Evolutionary conservation across 2,888 invertebrate species (phyloP).

Genomic region (Alloplasta piceator): DNA sequence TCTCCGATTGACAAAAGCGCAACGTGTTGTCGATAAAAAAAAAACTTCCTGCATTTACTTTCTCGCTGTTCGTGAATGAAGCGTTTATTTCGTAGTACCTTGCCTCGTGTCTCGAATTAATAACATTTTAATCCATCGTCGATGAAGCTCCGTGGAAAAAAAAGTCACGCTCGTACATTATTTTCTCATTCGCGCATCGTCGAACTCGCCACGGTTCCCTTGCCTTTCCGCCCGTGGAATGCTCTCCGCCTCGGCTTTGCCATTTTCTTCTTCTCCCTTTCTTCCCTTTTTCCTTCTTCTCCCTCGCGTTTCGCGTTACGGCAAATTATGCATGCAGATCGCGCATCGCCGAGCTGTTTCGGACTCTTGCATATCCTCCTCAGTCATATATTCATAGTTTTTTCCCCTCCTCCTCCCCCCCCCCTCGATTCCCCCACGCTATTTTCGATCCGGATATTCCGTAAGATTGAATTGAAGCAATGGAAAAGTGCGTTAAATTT

Average conservation of each 20-base stretch:
- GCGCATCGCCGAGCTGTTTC: constrained; percentile 58
- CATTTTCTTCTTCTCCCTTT: constrained; percentile 30
- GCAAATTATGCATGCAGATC: constrained; percentile 63
- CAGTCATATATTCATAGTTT: constrained; percentile 10
- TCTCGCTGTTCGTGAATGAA: background rate
- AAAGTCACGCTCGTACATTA: constrained; percentile 14
- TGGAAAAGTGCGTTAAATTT: background rate
- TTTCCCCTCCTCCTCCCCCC: background rate
- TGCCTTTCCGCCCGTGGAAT: constrained; percentile 55
- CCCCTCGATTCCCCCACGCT: background rate
- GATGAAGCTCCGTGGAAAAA: background rate
- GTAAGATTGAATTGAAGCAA: background rate
- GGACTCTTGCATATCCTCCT: constrained; percentile 41
- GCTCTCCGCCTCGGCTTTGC: constrained; percentile 19
- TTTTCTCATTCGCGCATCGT: constrained; percentile 19
- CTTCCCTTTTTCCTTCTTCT: constrained; percentile 32
- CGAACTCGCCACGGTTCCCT: constrained; percentile 47
- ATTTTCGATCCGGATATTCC: constrained; percentile 18
- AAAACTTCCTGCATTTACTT: background rate
- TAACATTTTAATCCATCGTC: constrained; percentile 17
- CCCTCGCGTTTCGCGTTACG: constrained; percentile 46
- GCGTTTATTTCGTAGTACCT: background rate
- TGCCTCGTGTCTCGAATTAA: background rate
- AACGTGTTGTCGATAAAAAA: constrained; percentile 3
- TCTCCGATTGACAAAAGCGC: background rate